Conservation (phyloP, 2,113 vertebrate genomes). For the Eulemur macaco region DNA sequence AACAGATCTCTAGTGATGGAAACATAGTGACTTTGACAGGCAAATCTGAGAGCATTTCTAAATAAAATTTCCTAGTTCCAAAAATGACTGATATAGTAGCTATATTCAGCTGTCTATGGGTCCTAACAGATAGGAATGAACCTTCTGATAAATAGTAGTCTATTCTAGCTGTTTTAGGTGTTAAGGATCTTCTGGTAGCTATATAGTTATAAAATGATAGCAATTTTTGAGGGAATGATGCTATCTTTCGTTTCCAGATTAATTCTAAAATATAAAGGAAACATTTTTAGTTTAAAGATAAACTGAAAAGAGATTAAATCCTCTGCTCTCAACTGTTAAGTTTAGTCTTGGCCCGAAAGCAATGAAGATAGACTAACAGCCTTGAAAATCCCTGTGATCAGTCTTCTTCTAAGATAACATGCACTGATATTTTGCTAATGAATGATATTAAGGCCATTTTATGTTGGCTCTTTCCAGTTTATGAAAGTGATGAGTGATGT, state of each 20-base stretch:
- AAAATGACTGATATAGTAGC: constrained; percentile 33
- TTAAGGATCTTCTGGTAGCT: constrained; percentile 35
- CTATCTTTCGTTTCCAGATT: constrained; percentile 46
- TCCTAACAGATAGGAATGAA: constrained; percentile 41
- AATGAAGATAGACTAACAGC: constrained; percentile 27
- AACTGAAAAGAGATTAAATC: constrained; percentile 59
- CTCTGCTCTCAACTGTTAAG: constrained; percentile 3
- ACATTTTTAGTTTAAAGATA: constrained; percentile 59
- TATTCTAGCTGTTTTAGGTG: not conserved
- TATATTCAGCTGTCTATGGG: not conserved
- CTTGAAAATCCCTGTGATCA: constrained; percentile 41
- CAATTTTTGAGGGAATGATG: constrained; percentile 3
- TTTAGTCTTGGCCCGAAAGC: constrained; percentile 40
- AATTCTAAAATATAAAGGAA: constrained; percentile 64
- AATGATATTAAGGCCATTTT: not conserved
- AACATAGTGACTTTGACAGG: constrained; percentile 64
- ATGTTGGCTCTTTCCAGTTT: not conserved
- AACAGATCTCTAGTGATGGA: constrained; percentile 70
- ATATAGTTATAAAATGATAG: constrained; percentile 26
- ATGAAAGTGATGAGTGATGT: not conserved
- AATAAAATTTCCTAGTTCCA: constrained; percentile 50
- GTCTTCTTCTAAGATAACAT: constrained; percentile 25
- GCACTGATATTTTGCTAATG: constrained; percentile 17
- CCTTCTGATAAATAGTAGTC: not conserved
- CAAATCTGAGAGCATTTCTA: constrained; percentile 53